Evolutionary conservation across 2,888 invertebrate genomes (phyloP), one percentile per base, ranked within the genome.

Genomic region (Drosophila helvetica): DNA sequence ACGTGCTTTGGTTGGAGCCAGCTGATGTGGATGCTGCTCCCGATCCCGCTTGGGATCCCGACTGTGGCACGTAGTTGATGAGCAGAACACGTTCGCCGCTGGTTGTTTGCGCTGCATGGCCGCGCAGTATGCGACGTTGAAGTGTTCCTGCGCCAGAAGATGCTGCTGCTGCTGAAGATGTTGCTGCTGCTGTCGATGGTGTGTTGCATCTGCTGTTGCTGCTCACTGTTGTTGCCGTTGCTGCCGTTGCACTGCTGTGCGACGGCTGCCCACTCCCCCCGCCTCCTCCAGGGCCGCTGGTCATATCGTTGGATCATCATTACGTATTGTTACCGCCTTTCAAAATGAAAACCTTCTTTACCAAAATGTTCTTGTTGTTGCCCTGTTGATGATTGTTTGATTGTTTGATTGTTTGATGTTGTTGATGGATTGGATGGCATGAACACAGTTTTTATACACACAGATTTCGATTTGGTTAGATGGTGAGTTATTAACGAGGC

Each of bases 301-400:
- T 90, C 90, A 90, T 90, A 90, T 90, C 90, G 90, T 90, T 91
- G 90, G 91, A 90, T 92, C 92, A 92, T 92, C 92, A 91, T 92
- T 92, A 91, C 91, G 92, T 90, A 91, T 92, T 91, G 90, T 92
- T 91, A 90, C 92, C 90, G 86, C 92, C 92, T 91, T 92, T 92
- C 85, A 92, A 91, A 91, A 92, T 92, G 92, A 92, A 92, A 91
- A 92, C 92, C 89, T 92, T 92, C 91, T 92, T 92, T 90, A 92
- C 92, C 92, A 92, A 91, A 90, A 92, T 91, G 89, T 92, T 92
- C 89, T 92, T 92, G 86, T 92, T 92, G 91, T 91, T 91, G 90
- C 90, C 91, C 92, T 92, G 38, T 38, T 7, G 38, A 38, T 15
- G 82, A 18, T 54, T 51, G 60, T 73, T 62, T 51, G 52, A 38